Evolutionary conservation across 2,113 vertebrate genomes (phyloP).

Genomic region (Puffinus mauretanicus): DNA sequence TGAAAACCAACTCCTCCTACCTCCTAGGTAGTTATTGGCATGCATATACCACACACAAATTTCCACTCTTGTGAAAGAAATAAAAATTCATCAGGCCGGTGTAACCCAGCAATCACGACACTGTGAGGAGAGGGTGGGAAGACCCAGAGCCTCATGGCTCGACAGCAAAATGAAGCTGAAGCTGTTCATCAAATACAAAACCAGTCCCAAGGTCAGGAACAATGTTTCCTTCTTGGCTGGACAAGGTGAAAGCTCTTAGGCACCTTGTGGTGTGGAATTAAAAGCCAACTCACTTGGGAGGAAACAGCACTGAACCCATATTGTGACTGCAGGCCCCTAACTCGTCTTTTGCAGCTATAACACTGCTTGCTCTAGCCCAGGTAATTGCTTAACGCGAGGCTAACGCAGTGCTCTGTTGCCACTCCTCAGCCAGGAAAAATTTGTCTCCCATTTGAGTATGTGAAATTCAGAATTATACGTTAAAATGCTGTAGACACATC

Average conservation of each 20-base stretch:
- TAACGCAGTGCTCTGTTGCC: not conserved
- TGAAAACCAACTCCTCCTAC: not conserved
- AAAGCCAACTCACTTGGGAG: not conserved
- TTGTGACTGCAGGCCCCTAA: not conserved
- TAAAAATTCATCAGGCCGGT: not conserved
- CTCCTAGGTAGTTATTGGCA: not conserved
- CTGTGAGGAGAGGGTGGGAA: not conserved
- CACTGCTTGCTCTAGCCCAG: not conserved
- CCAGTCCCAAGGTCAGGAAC: not conserved
- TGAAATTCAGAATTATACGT: not conserved
- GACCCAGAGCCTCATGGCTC: not conserved
- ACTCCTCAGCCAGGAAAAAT: not conserved
- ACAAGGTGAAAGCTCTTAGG: not conserved
- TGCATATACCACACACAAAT: accelerated
- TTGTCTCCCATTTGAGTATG: not conserved
- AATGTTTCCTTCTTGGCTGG: not conserved
- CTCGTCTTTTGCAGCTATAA: not conserved
- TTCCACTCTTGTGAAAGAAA: not conserved
- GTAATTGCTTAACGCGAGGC: not conserved
- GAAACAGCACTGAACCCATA: not conserved
- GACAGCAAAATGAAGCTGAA: not conserved
- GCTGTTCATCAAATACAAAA: not conserved
- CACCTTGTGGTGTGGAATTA: not conserved
- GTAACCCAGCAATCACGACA: not conserved
- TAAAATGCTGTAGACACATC: not conserved